A percentile compares a stretch with the other conserved stretches of the same genome.
phyloP scores from a whole-genome alignment of 2,797 vertebrate genomes.

The Muraenolepis orangiensis region DNA sequence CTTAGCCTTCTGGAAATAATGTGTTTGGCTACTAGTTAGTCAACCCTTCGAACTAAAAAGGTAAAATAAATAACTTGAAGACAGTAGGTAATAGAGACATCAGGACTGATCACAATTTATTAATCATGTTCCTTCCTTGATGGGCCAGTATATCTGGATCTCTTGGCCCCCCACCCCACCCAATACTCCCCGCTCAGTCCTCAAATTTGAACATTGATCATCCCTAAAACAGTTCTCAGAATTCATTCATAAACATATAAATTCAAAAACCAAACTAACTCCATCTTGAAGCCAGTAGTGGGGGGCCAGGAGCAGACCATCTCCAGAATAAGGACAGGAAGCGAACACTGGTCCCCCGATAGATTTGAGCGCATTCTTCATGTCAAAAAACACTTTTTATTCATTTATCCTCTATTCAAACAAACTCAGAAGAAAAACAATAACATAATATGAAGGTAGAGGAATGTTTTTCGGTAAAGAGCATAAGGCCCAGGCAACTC shows the following conservation, averaged over 20 bases:
- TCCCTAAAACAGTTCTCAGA: no score
- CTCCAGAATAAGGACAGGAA: conserved; percentile 1
- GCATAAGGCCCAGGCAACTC: conserved; percentile 98
- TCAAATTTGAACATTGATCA: neutral
- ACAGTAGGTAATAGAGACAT: neutral
- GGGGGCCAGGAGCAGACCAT: neutral
- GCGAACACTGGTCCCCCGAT: conserved; percentile 32
- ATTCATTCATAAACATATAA: neutral
- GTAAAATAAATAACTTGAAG: neutral
- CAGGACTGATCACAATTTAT: neutral
- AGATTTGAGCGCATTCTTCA: conserved; percentile 51
- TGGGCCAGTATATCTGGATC: neutral
- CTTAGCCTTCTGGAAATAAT: no score
- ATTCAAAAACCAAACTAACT: neutral
- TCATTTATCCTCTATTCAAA: conserved; percentile 79
- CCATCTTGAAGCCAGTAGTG: no score
- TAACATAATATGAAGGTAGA: conserved; percentile 69
- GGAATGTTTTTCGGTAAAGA: conserved; percentile 83
- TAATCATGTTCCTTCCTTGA: neutral
- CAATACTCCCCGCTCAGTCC: no score
- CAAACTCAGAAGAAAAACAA: conserved; percentile 63
- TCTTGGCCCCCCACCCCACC: no score
- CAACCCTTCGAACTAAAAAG: neutral
- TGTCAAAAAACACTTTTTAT: conserved; percentile 78
- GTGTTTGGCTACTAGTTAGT: neutral